Evolutionary conservation across 1,140 invertebrate genomes (phyloP).

Genomic region (Diprion similis): DNA sequence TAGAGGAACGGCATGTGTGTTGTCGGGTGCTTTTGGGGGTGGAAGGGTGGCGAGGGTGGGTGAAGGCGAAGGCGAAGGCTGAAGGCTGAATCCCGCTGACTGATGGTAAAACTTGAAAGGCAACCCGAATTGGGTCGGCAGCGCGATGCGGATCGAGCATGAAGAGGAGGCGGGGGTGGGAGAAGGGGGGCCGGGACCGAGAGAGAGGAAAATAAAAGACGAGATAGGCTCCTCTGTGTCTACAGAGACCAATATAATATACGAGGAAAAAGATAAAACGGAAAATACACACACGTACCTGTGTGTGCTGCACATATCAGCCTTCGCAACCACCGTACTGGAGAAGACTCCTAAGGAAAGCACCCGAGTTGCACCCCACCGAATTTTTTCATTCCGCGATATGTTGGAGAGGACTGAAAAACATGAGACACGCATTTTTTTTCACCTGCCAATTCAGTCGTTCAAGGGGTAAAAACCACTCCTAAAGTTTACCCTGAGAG

Average conservation of each 20-base stretch:
- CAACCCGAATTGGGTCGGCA: slow-evolving; percentile 39
- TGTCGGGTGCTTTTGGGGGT: neutral
- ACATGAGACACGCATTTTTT: neutral
- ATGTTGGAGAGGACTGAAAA: neutral
- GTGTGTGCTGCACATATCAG: slow-evolving; percentile 21
- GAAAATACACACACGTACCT: slow-evolving; percentile 24
- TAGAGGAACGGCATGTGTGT: slow-evolving; percentile 30
- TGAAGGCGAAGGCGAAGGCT: slow-evolving; percentile 19
- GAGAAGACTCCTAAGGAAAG: slow-evolving; percentile 7
- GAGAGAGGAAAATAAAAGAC: neutral
- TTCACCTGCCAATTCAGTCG: no score
- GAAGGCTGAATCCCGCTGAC: slow-evolving; percentile 34
- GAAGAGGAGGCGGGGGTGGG: no score
- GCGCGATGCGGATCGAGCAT: neutral
- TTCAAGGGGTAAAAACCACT: no score
- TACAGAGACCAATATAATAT: slow-evolving; percentile 36
- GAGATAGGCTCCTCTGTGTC: slow-evolving; percentile 24
- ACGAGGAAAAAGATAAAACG: slow-evolving; percentile 26
- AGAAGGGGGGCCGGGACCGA: neutral
- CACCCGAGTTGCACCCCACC: neutral
- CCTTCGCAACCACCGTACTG: slow-evolving; percentile 15
- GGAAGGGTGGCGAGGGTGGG: slow-evolving; percentile 11
- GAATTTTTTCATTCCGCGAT: neutral
- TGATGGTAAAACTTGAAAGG: slow-evolving; percentile 41
- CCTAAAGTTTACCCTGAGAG: no score